These are phyloP conservation scores for Drosophila ironensis DNA, from an alignment of 1,140 invertebrate species.

Conservation along the genomic window DNA sequence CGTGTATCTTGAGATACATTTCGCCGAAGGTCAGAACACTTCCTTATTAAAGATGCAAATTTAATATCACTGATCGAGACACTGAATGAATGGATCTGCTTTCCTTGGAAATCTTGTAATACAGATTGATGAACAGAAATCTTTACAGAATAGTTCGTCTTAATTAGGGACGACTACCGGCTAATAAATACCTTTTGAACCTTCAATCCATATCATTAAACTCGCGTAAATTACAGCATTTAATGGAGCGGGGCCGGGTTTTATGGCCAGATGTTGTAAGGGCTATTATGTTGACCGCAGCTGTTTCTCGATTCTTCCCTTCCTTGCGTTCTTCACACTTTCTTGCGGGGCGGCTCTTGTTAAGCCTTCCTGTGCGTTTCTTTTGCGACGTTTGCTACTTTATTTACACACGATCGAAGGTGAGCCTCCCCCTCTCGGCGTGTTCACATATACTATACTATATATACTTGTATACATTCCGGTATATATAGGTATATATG, in stretches of 20 bases:
- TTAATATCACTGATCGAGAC: no score
- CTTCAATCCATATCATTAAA: not conserved
- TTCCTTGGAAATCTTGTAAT: no score
- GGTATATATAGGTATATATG: not conserved
- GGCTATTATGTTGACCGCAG: constrained; percentile 1
- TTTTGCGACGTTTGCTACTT: constrained; percentile 51
- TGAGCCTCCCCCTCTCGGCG: constrained; percentile 17
- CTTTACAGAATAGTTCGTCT: no score
- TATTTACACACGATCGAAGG: constrained; percentile 51
- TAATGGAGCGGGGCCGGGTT: not conserved
- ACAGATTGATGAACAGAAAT: no score
- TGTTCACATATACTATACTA: not conserved
- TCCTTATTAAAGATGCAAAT: no score
- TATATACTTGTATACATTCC: not conserved
- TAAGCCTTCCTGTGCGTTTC: constrained; percentile 54
- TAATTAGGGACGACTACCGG: no score
- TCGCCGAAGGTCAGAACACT: no score
- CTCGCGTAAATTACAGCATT: not conserved
- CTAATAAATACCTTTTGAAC: no score
- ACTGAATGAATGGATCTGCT: no score
- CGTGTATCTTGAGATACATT: no score
- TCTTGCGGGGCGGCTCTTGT: constrained; percentile 17
- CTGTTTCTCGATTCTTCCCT: not conserved
- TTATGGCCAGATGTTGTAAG: not conserved
- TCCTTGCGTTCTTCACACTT: constrained; percentile 10